Evolutionary conservation across 2,113 vertebrate genomes (phyloP).

Genomic region (Tiliqua scincoides): DNA sequence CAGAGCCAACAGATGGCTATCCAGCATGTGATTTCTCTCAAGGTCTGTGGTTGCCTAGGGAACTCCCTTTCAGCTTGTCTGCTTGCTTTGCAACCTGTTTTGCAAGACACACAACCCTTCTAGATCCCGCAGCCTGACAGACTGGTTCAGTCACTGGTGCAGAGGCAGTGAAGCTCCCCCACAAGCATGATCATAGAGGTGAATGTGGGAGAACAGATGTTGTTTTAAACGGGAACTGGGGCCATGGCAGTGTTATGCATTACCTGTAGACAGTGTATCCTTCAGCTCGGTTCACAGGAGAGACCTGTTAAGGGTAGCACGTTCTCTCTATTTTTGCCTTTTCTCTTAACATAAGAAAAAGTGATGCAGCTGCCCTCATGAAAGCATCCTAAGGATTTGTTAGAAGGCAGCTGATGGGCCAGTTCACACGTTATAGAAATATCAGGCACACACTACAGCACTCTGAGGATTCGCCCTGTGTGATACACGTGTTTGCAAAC

Average conservation of each 20-base stretch:
- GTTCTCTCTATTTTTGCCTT: background rate
- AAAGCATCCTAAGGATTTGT: too few relatives aligned
- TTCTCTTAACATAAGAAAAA: background rate
- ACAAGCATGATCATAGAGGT: too few relatives aligned
- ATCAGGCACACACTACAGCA: background rate
- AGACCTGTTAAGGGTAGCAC: background rate
- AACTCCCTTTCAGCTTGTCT: background rate
- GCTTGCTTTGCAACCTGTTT: background rate
- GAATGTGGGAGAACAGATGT: background rate
- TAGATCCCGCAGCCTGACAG: background rate
- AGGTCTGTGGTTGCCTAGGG: conserved; percentile 15
- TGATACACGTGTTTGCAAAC: background rate
- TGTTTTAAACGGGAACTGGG: too few relatives aligned
- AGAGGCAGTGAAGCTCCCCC: background rate
- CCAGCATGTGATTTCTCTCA: background rate
- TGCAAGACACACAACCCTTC: background rate
- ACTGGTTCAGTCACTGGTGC: background rate
- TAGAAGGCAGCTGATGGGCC: background rate
- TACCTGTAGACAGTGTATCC: background rate
- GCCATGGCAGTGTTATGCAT: background rate
- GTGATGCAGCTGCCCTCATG: background rate
- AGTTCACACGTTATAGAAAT: background rate
- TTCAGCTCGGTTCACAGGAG: background rate
- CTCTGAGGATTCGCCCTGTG: background rate
- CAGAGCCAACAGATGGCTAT: conserved; percentile 5